Evolutionary conservation across 2,113 vertebrate species (phyloP).

Genomic region (Galemys pyrenaicus): DNA sequence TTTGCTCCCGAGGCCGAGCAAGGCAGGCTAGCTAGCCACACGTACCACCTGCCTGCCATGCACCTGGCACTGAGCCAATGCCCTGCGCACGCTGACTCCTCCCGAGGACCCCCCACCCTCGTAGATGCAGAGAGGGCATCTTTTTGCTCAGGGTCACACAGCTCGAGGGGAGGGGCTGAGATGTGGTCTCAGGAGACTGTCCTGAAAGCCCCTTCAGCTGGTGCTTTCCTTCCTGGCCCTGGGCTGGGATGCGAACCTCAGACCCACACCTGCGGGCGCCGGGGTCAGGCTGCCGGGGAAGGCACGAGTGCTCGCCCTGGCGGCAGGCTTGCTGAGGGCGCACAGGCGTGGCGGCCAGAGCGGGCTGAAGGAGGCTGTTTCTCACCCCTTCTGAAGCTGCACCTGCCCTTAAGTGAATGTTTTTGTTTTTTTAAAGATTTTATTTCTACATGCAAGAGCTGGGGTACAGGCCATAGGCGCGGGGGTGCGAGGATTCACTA

Average conservation of each 20-base stretch:
- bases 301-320: background rate
- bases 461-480: no score
- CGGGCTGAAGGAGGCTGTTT: background rate
- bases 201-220: background rate
- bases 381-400: background rate
- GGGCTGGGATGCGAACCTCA: background rate
- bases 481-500: no score
- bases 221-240: no score
- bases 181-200: accelerated
- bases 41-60: accelerated
- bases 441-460: no score
- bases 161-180: background rate
- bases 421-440: no score
- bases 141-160: background rate
- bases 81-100: no score
- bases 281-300: background rate
- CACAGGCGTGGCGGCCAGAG: no score
- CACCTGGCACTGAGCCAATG: accelerated
- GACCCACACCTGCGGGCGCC: accelerated
- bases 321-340: no score
- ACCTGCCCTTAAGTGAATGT: no score
- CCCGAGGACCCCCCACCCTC: accelerated
- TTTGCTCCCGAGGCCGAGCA: background rate
- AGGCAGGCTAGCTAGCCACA: accelerated
- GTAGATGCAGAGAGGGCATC: background rate